These are phyloP conservation scores for Pantala flavescens DNA, from an alignment of 1,140 invertebrate species.

Conservation along the genomic window DNA sequence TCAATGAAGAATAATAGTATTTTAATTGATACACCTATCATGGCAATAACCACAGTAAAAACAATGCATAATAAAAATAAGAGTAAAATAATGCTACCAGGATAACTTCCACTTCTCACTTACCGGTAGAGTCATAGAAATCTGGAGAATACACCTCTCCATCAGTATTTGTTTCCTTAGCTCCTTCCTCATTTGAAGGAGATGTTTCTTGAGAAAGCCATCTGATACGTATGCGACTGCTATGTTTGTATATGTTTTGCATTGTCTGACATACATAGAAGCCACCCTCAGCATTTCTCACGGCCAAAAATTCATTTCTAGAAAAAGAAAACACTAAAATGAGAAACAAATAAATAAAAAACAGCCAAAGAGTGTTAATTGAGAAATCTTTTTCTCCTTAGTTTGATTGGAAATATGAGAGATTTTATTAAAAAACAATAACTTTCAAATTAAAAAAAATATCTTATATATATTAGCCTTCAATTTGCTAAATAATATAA, in stretches of 20 bases:
- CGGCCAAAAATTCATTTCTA: slow-evolving; percentile 80
- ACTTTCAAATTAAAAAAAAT: no score
- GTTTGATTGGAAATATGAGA: no score
- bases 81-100: no score
- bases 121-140: slow-evolving; percentile 79
- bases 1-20: no score
- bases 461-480: no score
- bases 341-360: slow-evolving; percentile 12
- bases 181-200: slow-evolving; percentile 29
- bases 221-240: slow-evolving; percentile 71
- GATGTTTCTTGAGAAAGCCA: slow-evolving; percentile 72
- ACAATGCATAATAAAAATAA: no score
- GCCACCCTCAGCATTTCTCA: slow-evolving; percentile 74
- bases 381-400: no score
- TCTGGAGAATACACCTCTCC: slow-evolving; percentile 75
- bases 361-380: no score
- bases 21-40: no score
- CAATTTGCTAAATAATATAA: no score
- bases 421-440: no score
- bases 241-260: slow-evolving; percentile 81
- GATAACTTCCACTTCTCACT: slow-evolving; percentile 14
- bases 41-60: no score
- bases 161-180: slow-evolving; percentile 36
- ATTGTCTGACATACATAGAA: slow-evolving; percentile 85
- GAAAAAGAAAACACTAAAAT: slow-evolving; percentile 30